Evolutionary conservation across 2,797 vertebrate genomes (phyloP), one percentile per base, ranked within the genome.

Genomic region (Anguilla anguilla): DNA sequence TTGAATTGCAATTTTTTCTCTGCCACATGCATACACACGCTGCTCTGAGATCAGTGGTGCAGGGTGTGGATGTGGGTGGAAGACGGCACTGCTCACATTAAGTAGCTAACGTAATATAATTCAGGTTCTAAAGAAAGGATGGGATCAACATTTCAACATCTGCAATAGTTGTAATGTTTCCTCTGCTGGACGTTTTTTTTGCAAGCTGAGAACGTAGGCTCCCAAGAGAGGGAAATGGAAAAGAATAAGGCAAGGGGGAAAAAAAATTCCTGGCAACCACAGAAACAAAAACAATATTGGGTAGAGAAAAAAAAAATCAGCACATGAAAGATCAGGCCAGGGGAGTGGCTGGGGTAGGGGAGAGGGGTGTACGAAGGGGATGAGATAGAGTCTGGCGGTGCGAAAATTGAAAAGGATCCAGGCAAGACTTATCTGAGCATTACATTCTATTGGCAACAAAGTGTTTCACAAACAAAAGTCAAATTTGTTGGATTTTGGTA

Each of bases 81-180:
- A 28, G 55, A 39, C 28, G 74, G 43, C 35, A 61, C 4, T 53
- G 7, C 31, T 28, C 53, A 25, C 39, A 13, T 35, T n/a, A 22
- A 13, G 35, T 43, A 43, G 3, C 43, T 35, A 72, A 74, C 67
- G 90, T 77, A 92, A 92, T 90, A 93, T 91, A 95, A 94, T 95
- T 95, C 95, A 95, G 89, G 91, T 90, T 91, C 92, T 91, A 92
- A 67, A 94, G 92, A 94, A 94, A 92, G 93, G 94, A 94, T 91
- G 94, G 95, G 95, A 96, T 96, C 96, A 96, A 96, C 95, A 95
- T 97, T 96, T 96, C 95, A 96, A 96, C 96, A 96, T 96, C 95
- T 96, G 96, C 96, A 95, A 96, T 94, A 95, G 95, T 95, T 95
- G 96, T 96, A 95, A 95, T 94, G 95, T 94, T 96, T 79, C 93